A percentile compares a stretch with the other conserved stretches of the same genome.
Evolutionary conservation across 2,797 vertebrate species (phyloP).

Genomic region (Ataeniobius toweri): DNA sequence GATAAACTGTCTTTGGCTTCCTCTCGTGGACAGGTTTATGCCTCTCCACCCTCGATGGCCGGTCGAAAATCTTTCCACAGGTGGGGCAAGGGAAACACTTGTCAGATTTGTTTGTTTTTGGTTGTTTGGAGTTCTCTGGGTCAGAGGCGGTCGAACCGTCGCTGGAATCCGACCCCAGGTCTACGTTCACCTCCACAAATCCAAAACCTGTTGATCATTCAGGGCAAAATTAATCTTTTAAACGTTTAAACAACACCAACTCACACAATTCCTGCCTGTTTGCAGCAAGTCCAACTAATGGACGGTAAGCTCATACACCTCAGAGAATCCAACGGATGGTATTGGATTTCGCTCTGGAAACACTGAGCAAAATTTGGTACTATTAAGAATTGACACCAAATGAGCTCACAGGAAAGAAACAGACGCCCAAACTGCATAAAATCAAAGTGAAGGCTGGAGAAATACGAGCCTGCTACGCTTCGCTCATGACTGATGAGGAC

Average conservation of each 20-base stretch:
- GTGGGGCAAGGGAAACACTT: conserved; percentile 55
- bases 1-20: conserved; percentile 47
- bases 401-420: too few relatives aligned
- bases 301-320: too few relatives aligned
- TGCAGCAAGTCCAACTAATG: too few relatives aligned
- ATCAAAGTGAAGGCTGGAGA: too few relatives aligned
- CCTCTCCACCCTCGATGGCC: conserved; percentile 65
- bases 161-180: conserved; percentile 52
- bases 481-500: too few relatives aligned
- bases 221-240: background rate
- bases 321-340: too few relatives aligned
- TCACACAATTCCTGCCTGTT: too few relatives aligned
- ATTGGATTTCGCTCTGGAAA: too few relatives aligned
- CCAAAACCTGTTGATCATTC: conserved; percentile 40
- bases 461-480: too few relatives aligned
- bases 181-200: conserved; percentile 25
- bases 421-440: too few relatives aligned
- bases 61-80: conserved; percentile 68
- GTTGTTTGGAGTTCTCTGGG: conserved; percentile 13
- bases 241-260: background rate
- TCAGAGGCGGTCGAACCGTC: conserved; percentile 30
- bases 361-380: too few relatives aligned
- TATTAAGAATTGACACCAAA: too few relatives aligned
- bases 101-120: conserved; percentile 25
- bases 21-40: conserved; percentile 60